Percentiles rank a stretch among this genome's conserved stretches.
Evolutionary conservation across 2,797 vertebrate species (phyloP).

Genomic region (Sebastes nivosus): DNA sequence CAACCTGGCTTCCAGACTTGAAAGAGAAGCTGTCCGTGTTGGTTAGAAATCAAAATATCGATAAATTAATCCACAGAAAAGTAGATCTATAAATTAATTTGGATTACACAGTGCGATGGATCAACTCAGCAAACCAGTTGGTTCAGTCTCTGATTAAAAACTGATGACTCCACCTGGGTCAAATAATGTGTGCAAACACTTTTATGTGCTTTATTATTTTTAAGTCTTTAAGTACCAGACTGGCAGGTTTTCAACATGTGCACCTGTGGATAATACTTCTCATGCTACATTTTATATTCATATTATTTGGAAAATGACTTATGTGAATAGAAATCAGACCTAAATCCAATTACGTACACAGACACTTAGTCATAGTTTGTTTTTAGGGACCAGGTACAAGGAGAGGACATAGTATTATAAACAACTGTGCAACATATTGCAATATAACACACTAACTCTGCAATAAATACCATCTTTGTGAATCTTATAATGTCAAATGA

Average conservation of each 20-base stretch:
- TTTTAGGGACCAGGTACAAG: background rate
- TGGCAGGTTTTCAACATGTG: background rate
- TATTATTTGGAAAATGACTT: background rate
- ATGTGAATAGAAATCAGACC: background rate
- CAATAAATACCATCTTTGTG: background rate
- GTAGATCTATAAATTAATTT: background rate
- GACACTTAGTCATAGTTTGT: background rate
- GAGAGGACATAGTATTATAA: too few relatives aligned
- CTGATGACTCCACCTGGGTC: conserved; percentile 6
- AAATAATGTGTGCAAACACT: conserved; percentile 48
- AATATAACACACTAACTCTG: too few relatives aligned
- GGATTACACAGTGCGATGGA: background rate
- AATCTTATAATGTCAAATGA: background rate
- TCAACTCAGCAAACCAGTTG: conserved; percentile 25
- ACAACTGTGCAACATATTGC: too few relatives aligned
- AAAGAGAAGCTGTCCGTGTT: background rate
- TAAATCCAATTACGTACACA: background rate
- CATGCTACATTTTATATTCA: background rate
- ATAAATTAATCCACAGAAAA: background rate
- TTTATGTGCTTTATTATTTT: conserved; percentile 1
- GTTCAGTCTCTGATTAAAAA: conserved; percentile 40
- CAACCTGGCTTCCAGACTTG: background rate
- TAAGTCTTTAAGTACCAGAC: background rate
- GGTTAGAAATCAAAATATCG: background rate
- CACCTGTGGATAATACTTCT: conserved; percentile 1